Base-by-base conservation (phyloP, 2,888 invertebrate genomes). In the Gerris lacustris region DNA sequence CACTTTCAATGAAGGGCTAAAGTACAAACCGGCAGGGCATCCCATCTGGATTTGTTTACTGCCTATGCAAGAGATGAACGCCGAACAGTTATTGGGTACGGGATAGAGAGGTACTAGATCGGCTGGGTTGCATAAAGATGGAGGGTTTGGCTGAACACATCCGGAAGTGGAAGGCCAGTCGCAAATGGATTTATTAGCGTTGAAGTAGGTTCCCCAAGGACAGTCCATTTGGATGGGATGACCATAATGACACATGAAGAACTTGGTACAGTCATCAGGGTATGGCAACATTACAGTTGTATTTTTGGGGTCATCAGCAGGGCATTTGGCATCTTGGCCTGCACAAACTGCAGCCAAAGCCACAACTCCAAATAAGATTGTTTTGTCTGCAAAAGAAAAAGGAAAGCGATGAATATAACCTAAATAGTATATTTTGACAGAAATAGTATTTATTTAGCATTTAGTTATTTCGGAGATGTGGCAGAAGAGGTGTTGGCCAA, bases 71-170 rank as follows among this genome's bases (percentile, higher is more conserved):
- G 15, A 11, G 55, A 55, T 55, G 55, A 55, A 55, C 11, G 55
- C 55, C 15, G 55, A 55, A 55, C 55, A 55, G 55, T 55, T 55
- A 55, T 55, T 55, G 15, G 55, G 55, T 15, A 55, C 55, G 15
- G 55, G 55, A 15, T 55, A 55, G 11, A 55, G 15, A 55, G 55
- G 55, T 55, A 55, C 55, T 9, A 55, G 55, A 55, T 55, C 55
- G 5, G 55, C 55, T 55, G 55, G 55, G 15, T 55, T 55, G 5
- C 55, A 55, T 2, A 55, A 1, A 4, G 11, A 11, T 55, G 55
- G 55, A 55, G 55, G 55, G 55, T 55, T 55, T 11, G 55, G 55
- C 55, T 55, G 55, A 15, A 55, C 55, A 55, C 55, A 55, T 55
- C 55, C 55, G 9, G 55, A 55, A 15, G 9, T 5, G 9, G 9